Base-by-base conservation (phyloP, 2,888 invertebrate genomes). In the Hirtodrosophila confusa region DNA sequence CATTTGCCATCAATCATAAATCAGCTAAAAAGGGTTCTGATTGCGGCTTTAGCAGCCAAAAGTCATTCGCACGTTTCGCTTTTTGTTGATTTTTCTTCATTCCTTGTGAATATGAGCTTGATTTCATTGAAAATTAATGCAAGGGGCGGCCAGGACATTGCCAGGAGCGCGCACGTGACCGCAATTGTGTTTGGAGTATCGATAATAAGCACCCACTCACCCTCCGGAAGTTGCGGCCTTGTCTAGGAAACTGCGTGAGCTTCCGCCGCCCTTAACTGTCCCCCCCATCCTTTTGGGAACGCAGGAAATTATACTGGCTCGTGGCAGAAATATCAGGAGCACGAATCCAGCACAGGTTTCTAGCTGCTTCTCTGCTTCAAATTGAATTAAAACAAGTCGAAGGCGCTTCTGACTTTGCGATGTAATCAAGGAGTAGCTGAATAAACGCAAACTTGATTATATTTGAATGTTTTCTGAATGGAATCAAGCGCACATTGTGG, bases 161-260 rank as follows among this genome's bases (percentile, higher is more conserved):
- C 31, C 11, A 48, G 45, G 53, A 40, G 54, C 31, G 43, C 40
- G 74, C 91, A 91, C 91, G 91, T 91, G 91, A 90, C 91, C 90
- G 78, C 90, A 90, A 89, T 90, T 89, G 86, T 88, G 78, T 79
- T 84, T 88, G 86, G 84, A 89, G 89, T 90, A 88, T 88, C 89
- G 89, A 90, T 90, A 90, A 90, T 90, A 89, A 90, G 89, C 89
- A 65, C 27, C 70, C 41, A 51, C 41, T 55, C 47, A 6, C 54
- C 61, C 17, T 17, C 79, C 79, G 84, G 84, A 80, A 68, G 48
- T 49, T 70, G 71, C 35, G 83, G 82, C 68, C 86, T 80, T 86
- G 77, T 84, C 76, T 73, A 74, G 84, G 73, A 84, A 83, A 62
- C 83, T 62, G 83, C 80, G 68, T 65, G 45, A 61, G 70, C 75